Conservation (phyloP, 2,797 vertebrate genomes). For the Novumbra hubbsi region DNA sequence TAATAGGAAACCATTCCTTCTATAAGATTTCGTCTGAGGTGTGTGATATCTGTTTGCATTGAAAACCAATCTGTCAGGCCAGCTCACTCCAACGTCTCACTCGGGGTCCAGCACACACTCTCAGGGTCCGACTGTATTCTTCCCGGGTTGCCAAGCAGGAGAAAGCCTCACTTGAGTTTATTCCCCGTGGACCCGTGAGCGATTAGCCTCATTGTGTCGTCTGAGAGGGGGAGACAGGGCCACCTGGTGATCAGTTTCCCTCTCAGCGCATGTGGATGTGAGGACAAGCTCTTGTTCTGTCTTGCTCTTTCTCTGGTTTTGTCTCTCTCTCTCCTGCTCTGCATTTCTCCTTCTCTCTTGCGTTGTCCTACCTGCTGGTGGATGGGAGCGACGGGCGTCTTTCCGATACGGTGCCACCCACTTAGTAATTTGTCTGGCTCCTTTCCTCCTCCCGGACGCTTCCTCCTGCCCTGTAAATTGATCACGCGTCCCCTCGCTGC, state of each 20-base stretch:
- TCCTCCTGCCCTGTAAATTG: constrained; percentile 71
- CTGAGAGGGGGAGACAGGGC: constrained; percentile 33
- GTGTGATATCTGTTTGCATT: constrained; percentile 50
- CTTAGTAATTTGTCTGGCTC: constrained; percentile 85
- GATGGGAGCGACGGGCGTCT: constrained; percentile 32
- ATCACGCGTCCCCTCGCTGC: constrained; percentile 43
- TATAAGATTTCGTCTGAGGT: constrained; percentile 51
- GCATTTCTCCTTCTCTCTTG: constrained; percentile 23
- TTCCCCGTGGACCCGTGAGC: background rate
- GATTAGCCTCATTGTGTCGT: constrained; percentile 1
- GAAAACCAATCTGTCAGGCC: constrained; percentile 50
- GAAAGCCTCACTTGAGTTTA: background rate
- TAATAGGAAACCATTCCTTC: constrained; percentile 31
- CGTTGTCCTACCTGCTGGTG: constrained; percentile 20
- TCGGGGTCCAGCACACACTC: constrained; percentile 28
- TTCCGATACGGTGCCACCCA: constrained; percentile 57
- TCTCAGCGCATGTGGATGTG: background rate
- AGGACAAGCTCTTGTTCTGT: background rate
- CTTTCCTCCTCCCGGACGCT: constrained; percentile 75
- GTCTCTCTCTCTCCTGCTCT: background rate
- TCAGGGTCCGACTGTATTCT: constrained; percentile 3
- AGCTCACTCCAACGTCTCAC: constrained; percentile 37
- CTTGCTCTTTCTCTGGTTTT: background rate
- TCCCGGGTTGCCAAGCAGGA: constrained; percentile 31
- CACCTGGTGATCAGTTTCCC: constrained; percentile 55